Base-by-base conservation (phyloP, 2,888 invertebrate genomes). In the Campopleginae sp. region DNA sequence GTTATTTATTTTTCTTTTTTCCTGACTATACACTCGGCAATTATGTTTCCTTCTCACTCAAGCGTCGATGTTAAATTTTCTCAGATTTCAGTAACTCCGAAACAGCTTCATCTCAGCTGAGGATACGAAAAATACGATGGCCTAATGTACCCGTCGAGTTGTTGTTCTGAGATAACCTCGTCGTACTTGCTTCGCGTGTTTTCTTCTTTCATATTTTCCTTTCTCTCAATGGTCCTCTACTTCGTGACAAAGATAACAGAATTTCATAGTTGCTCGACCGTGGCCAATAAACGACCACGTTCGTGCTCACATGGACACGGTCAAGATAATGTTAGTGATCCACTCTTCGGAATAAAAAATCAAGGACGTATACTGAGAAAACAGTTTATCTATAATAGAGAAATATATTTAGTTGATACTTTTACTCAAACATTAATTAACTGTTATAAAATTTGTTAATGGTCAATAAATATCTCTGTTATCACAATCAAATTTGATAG, bases 211-310 rank as follows among this genome's bases (percentile, higher is more conserved):
- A 23, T 74, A 44, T 19, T 65, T 44, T 42, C 54, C n/a, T 66
- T 23, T 23, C 23, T 44, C 42, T 6, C 58, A 1, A 12, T 80
- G 31, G 84, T 54, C 19, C 48, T 72, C 80, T 77, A 71, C 77
- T 48, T 77, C 48, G 17, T 54, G 66, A 58, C 54, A 76, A 63
- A 70, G 76, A 71, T 76, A 77, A 77, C 33, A 72, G 80, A 84
- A 84, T 84, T 84, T 84, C 80, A 80, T 84, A 71, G 76, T 71
- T 76, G 76, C 71, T 68, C 51, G 23, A 12, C 44, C 54, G 54
- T 75, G 74, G 68, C 80, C 84, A 84, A 84, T 84, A 48, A 84
- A 80, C 84, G 80, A 77, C 77, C 75, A 70, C 70, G 74, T 76
- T 79, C 79, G 66, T 76, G 76, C 65, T 80, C 58, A 80, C 58